Base-by-base conservation (phyloP, 2,797 vertebrate species). In the Cossypha heuglini region DNA sequence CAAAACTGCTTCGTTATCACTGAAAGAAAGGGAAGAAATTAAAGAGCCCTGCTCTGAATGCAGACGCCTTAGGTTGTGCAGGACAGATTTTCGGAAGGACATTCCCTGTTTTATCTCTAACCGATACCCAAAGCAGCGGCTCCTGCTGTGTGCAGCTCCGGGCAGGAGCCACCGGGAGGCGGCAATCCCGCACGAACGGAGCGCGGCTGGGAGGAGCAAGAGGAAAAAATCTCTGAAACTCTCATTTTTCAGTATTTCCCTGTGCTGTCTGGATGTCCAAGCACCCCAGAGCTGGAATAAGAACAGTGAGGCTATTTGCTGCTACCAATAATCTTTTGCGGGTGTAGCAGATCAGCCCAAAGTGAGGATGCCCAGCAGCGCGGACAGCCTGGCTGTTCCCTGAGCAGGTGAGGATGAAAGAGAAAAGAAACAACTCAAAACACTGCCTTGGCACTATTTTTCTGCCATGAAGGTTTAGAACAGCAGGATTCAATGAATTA, bases 71-170 rank as follows among this genome's bases (percentile, higher is more conserved):
- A 9, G 16, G 22, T 37, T 45, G 28, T 37, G n/a, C 25, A 26
- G 17, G 62, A 18, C 3, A 37, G 20, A 1, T 26, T 66, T 87
- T 35, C 2, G 4, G 62, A 40, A 24, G 37, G 0, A 15, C 11
- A 19, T 2, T 66, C 21, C 51, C 1, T 3, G 28, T 1, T 2
- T 67, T 9, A 1, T 7, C 25, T 8, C 46, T 4, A 3, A 72
- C 20, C 9, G 26, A 14, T 1, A 1, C 4, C 31, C 2, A 16
- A 62, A 17, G 0, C 16, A 3, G 3, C 0, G 0, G 3, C 46
- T 46, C 37, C 67, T 3, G 81, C 0, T 5, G 24, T 0, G 26
- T 11, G 95, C 78, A 62, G 62, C 55, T 74, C 58, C 49, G 2
- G 2, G 0, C 76, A 57, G 12, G 17, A 90, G 73, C 96, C 96